phyloP scores from a whole-genome alignment of 1,140 invertebrate genomes.

The Ceratosolen solmsi region DNA sequence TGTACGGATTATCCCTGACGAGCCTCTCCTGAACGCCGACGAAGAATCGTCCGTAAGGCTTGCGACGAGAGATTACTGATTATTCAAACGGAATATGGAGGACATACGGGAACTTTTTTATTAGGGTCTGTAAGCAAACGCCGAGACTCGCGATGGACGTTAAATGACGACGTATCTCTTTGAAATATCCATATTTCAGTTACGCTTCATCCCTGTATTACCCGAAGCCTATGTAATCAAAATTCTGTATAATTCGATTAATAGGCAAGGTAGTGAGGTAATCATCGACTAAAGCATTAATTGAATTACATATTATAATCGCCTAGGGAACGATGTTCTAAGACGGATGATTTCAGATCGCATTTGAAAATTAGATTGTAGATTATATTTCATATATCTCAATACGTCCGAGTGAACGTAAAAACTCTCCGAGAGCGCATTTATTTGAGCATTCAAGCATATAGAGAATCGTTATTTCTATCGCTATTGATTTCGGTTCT shows the following conservation, averaged over 20 bases:
- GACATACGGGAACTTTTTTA: neutral
- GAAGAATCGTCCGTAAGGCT: neutral
- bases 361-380: neutral
- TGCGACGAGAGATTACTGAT: constrained; percentile 10
- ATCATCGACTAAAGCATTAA: neutral
- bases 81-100: neutral
- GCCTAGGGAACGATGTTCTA: neutral
- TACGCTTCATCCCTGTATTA: neutral
- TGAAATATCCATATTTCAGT: neutral
- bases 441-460: neutral
- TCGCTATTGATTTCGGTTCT: neutral
- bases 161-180: neutral
- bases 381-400: neutral
- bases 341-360: neutral
- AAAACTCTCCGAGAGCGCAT: neutral
- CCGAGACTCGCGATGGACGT: neutral
- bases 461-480: neutral
- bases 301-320: constrained; percentile 1
- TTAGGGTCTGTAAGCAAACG: neutral
- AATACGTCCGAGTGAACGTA: neutral
- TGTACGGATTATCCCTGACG: constrained; percentile 57
- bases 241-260: constrained; percentile 31
- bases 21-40: neutral
- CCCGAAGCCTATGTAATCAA: constrained; percentile 29
- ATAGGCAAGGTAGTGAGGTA: neutral